phyloP scores from a whole-genome alignment of 92 coral and sea anemone genomes.

The Pocillopora meandrina region DNA sequence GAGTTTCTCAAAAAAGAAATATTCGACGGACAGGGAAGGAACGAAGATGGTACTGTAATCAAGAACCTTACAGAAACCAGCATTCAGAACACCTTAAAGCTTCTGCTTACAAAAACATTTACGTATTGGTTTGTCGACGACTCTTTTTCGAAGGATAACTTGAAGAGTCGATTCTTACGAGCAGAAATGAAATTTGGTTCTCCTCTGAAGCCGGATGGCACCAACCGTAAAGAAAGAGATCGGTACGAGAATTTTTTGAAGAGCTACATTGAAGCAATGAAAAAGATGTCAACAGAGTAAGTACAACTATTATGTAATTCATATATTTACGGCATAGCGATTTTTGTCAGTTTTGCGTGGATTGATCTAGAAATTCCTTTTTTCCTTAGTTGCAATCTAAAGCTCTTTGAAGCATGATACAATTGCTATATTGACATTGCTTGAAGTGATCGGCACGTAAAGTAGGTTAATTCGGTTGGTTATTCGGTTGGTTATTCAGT shows the following conservation, averaged over 20 bases:
- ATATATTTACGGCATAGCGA: neutral
- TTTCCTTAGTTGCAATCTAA: neutral
- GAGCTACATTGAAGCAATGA: constrained; percentile 57
- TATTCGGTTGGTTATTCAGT: too few species aligned
- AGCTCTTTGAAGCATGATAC: neutral
- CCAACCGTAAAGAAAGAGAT: constrained; percentile 13
- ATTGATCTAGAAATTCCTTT: neutral
- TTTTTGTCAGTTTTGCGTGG: neutral
- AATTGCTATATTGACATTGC: too few species aligned
- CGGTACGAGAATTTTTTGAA: constrained; percentile 47
- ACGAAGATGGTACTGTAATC: neutral
- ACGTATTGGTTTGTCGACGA: constrained; percentile 88
- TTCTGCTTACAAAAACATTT: constrained; percentile 70
- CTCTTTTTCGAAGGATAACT: constrained; percentile 63
- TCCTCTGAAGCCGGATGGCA: constrained; percentile 55
- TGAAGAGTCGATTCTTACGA: constrained; percentile 73
- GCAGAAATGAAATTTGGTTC: constrained; percentile 88
- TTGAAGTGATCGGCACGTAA: too few species aligned
- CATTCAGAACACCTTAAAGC: constrained; percentile 58
- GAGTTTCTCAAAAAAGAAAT: neutral
- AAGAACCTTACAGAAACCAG: constrained; percentile 56
- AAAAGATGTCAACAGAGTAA: constrained; percentile 76
- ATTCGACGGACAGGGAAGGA: constrained; percentile 61
- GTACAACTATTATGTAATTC: constrained; percentile 27
- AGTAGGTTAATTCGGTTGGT: too few species aligned